Evolutionary conservation across 2,888 invertebrate species (phyloP).

Genomic region (Dendrolimus houi): DNA sequence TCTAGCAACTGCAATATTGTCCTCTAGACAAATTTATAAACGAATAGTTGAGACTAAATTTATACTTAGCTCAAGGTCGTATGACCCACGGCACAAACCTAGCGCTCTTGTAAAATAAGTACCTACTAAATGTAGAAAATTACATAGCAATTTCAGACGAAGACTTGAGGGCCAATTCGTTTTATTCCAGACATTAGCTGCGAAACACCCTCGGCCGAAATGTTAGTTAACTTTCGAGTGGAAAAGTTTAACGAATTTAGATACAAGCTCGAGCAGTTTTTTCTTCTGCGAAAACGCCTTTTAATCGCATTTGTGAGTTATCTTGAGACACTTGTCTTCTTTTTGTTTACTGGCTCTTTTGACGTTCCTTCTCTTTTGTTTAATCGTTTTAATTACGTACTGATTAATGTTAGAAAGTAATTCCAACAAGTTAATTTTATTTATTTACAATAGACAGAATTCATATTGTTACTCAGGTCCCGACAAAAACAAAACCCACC

Average conservation of each 20-base stretch:
- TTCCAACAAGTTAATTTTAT: too few species aligned
- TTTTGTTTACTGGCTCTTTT: not conserved
- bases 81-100: slow-evolving; percentile 23
- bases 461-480: too few species aligned
- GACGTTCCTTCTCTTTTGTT: not conserved
- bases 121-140: slow-evolving; percentile 40
- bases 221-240: slow-evolving; percentile 4
- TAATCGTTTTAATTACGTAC: slow-evolving; percentile 5
- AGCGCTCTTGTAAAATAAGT: slow-evolving; percentile 21
- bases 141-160: slow-evolving; percentile 39
- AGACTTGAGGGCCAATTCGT: slow-evolving; percentile 36
- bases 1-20: too few species aligned
- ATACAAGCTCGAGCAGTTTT: not conserved
- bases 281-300: not conserved
- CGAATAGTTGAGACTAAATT: too few species aligned
- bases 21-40: too few species aligned
- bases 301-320: slow-evolving; percentile 2
- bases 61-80: too few species aligned
- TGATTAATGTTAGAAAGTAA: not conserved
- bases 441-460: too few species aligned
- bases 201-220: slow-evolving; percentile 13
- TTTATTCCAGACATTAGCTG: slow-evolving; percentile 38
- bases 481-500: too few species aligned
- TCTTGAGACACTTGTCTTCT: not conserved
- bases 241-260: not conserved